These are phyloP conservation scores for Arctocebus calabarensis DNA, from an alignment of 2,797 vertebrate genomes.

Conservation along the genomic window DNA sequence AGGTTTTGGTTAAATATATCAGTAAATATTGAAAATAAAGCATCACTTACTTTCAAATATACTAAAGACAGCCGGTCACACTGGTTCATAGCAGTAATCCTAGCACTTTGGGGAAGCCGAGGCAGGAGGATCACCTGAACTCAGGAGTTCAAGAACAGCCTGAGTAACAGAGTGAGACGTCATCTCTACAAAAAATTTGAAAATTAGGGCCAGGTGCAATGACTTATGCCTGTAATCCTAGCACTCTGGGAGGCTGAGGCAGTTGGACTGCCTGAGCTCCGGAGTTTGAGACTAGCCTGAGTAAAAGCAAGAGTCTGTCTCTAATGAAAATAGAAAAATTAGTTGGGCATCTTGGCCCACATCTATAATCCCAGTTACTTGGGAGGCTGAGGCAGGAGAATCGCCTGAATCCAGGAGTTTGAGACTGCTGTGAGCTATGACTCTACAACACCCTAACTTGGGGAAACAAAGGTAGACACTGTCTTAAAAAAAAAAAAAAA, in stretches of 20 bases:
- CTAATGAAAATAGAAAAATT: too few species aligned
- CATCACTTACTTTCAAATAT: slow-evolving; percentile 6
- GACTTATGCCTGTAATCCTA: too few species aligned
- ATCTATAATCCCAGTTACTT: background rate
- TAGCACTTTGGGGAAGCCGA: background rate
- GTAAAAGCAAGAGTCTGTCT: too few species aligned
- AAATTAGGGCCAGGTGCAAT: too few species aligned
- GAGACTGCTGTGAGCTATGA: background rate
- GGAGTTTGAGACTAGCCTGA: too few species aligned
- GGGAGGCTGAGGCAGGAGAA: background rate
- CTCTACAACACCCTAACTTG: background rate
- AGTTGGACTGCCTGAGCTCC: too few species aligned
- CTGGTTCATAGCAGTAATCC: background rate
- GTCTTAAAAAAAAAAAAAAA: background rate
- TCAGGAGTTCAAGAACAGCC: background rate
- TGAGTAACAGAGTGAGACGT: too few species aligned
- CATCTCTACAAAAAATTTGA: too few species aligned
- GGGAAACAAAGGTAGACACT: background rate
- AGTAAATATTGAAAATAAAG: slow-evolving; percentile 10
- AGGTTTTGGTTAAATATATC: slow-evolving; percentile 4
- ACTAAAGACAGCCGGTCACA: background rate
- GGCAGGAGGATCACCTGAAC: background rate
- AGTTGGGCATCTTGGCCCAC: too few species aligned
- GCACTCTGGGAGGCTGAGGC: too few species aligned
- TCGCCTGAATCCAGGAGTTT: background rate